Evolutionary conservation across 2,888 invertebrate species (phyloP).

Genomic region (Acronicta psi): DNA sequence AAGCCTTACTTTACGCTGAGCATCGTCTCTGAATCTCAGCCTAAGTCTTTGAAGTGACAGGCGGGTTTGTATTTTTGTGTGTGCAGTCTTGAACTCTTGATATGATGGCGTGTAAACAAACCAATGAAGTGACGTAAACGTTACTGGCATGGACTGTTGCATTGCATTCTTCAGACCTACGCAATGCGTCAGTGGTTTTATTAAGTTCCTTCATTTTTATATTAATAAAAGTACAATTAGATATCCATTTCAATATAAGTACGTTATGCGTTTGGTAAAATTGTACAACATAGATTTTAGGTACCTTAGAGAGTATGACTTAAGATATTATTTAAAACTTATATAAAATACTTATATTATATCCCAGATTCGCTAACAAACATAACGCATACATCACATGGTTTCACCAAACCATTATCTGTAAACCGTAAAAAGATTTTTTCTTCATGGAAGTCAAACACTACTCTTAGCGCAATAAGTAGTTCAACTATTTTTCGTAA

Average conservation of each 20-base stretch:
- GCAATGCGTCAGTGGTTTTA: background rate
- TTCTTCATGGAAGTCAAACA: background rate
- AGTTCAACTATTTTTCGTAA: background rate
- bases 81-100: slow-evolving; percentile 11
- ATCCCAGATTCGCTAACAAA: too few species aligned
- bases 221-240: too few species aligned
- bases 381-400: too few species aligned
- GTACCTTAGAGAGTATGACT: too few species aligned
- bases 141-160: slow-evolving; percentile 2
- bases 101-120: slow-evolving; percentile 25
- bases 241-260: too few species aligned
- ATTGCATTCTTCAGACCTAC: background rate
- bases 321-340: too few species aligned
- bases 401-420: background rate
- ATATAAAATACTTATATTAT: too few species aligned
- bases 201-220: background rate
- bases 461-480: background rate
- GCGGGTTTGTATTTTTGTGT: slow-evolving; percentile 19
- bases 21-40: too few species aligned
- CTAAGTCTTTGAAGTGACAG: slow-evolving; percentile 7
- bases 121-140: slow-evolving; percentile 19
- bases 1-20: too few species aligned
- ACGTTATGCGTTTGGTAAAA: too few species aligned
- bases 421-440: background rate
- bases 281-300: too few species aligned